These are phyloP conservation scores for Pogonognathellus flavescens DNA, from an alignment of 1,140 invertebrate species.

Conservation along the genomic window DNA sequence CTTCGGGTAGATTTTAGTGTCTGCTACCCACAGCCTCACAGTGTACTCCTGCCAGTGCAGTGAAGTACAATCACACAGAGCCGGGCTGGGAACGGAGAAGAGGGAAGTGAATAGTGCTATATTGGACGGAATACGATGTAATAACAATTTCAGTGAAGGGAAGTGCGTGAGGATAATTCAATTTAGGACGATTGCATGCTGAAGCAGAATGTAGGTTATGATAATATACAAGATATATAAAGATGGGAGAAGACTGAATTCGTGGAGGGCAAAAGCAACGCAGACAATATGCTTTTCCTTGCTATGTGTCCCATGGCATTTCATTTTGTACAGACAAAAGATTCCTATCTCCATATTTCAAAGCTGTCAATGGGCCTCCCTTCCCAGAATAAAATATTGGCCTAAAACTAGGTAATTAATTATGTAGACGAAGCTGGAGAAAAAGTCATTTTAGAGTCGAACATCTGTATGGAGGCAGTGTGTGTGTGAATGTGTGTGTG, in stretches of 20 bases:
- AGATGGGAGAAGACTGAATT: neutral
- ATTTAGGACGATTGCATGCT: neutral
- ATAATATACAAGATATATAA: neutral
- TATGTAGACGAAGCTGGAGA: conserved; percentile 36
- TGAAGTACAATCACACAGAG: too few species aligned
- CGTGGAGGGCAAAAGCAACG: neutral
- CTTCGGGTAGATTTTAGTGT: too few species aligned
- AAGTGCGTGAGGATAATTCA: conserved; percentile 5
- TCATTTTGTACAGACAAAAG: conserved; percentile 38
- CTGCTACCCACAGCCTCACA: too few species aligned
- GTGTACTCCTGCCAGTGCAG: too few species aligned
- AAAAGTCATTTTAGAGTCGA: conserved; percentile 45
- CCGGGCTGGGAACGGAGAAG: too few species aligned
- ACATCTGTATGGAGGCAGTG: conserved; percentile 1
- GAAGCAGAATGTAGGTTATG: neutral
- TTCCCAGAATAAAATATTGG: conserved; percentile 36
- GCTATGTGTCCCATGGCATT: conserved; percentile 36
- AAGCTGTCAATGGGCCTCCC: conserved; percentile 32
- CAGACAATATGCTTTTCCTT: neutral
- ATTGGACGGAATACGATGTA: neutral
- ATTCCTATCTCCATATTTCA: conserved; percentile 40
- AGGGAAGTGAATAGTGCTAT: too few species aligned
- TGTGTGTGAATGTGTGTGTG: neutral
- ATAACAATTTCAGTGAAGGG: neutral
- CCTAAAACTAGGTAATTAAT: conserved; percentile 42